A percentile compares a stretch with the other conserved stretches of the same genome.
phyloP scores from a whole-genome alignment of 2,113 vertebrate species.

The Corythaixoides concolor region DNA sequence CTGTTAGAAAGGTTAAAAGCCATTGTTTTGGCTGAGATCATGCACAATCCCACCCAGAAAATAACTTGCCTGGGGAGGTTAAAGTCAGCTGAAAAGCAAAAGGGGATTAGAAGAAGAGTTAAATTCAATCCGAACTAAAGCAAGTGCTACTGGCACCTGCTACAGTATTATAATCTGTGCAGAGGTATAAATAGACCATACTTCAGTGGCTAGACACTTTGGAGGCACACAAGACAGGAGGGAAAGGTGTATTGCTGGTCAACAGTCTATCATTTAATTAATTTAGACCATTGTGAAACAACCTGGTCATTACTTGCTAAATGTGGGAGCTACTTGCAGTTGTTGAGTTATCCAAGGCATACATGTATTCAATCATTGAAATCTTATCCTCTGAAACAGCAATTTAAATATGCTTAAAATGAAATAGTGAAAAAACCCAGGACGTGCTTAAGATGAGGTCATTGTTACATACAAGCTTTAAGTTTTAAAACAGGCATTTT shows the following conservation, averaged over 20 bases:
- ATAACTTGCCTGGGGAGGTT: neutral
- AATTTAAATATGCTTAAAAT: neutral
- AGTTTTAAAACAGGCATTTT: neutral
- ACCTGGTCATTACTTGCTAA: neutral
- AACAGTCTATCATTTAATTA: neutral
- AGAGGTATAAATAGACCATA: neutral
- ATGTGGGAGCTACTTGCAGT: neutral
- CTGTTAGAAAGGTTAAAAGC: neutral
- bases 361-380: neutral
- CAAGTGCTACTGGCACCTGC: neutral
- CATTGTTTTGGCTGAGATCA: neutral
- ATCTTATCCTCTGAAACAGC: neutral
- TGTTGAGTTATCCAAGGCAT: neutral
- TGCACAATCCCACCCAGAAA: neutral
- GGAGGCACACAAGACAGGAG: neutral
- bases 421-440: neutral
- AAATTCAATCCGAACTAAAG: neutral
- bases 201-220: neutral
- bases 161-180: neutral
- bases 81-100: neutral
- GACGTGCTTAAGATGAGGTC: neutral
- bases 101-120: neutral
- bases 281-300: neutral
- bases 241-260: neutral
- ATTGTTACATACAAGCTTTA: neutral